These are phyloP conservation scores for Sinelater perroti DNA, from an alignment of 2,888 invertebrate genomes.

Conservation along the genomic window DNA sequence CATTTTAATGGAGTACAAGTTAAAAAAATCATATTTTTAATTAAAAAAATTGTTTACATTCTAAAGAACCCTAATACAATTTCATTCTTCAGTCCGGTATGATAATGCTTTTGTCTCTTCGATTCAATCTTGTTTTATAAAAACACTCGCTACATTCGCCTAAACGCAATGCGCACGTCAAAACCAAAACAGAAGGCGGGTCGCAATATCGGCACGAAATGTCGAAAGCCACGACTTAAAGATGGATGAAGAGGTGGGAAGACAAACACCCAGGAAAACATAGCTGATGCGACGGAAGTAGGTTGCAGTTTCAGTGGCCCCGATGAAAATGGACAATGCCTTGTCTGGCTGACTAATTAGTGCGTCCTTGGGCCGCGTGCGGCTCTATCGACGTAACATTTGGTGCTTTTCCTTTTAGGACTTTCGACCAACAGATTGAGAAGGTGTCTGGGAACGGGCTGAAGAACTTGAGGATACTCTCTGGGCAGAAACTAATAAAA, in stretches of 20 bases:
- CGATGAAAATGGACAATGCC: slow-evolving; percentile 91
- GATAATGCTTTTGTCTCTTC: too few species aligned
- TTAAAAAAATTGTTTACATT: too few species aligned
- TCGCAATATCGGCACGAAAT: slow-evolving; percentile 48
- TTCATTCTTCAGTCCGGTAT: too few species aligned
- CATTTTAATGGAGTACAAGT: too few species aligned
- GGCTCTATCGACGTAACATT: not conserved
- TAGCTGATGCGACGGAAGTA: slow-evolving; percentile 78
- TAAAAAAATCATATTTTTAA: too few species aligned
- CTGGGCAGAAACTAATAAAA: slow-evolving; percentile 92
- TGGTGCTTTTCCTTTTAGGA: too few species aligned
- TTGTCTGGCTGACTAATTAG: slow-evolving; percentile 78
- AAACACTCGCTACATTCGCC: too few species aligned
- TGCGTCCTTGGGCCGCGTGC: slow-evolving; percentile 65
- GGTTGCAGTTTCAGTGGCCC: slow-evolving; percentile 91
- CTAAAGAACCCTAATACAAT: too few species aligned
- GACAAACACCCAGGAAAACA: slow-evolving; percentile 75
- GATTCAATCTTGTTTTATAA: too few species aligned
- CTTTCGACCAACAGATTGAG: too few species aligned
- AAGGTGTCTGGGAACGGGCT: slow-evolving; percentile 86
- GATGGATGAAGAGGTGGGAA: slow-evolving; percentile 87
- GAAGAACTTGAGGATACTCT: slow-evolving; percentile 84
- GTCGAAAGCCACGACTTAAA: slow-evolving; percentile 77
- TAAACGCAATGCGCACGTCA: slow-evolving; percentile 18
- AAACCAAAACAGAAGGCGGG: slow-evolving; percentile 10